Evolutionary conservation across 2,888 invertebrate species (phyloP).

Genomic region (Zygogramma bicolorata): DNA sequence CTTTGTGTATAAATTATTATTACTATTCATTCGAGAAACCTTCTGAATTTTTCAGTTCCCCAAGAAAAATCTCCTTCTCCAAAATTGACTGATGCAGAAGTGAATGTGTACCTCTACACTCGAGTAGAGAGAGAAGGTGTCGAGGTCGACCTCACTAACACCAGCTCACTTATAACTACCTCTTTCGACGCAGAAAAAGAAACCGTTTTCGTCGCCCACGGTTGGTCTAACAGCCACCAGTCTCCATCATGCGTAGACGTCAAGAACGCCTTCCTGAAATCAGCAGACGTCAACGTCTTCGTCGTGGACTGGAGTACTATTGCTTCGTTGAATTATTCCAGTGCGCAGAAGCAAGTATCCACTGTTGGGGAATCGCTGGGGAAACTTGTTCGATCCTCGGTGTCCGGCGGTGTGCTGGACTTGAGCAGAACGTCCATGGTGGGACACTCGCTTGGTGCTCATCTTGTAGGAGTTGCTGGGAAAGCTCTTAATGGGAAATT

Average conservation of each 20-base stretch:
- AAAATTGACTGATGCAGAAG: background rate
- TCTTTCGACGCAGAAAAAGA: constrained; percentile 46
- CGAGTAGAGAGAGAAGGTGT: background rate
- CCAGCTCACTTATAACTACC: constrained; percentile 18
- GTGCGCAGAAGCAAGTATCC: constrained; percentile 21
- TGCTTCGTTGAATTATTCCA: constrained; percentile 32
- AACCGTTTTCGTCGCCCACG: constrained; percentile 59
- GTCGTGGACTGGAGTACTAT: constrained; percentile 58
- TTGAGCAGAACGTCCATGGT: constrained; percentile 31
- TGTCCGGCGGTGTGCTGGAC: constrained; percentile 18
- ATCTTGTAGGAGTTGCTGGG: constrained; percentile 56
- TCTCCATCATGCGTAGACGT: constrained; percentile 52
- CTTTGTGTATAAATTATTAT: no score
- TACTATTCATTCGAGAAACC: no score
- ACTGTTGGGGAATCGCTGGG: constrained; percentile 51
- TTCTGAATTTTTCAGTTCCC: background rate
- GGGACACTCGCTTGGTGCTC: constrained; percentile 56
- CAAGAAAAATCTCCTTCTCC: background rate
- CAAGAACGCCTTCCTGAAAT: constrained; percentile 47
- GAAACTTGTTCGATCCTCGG: constrained; percentile 33
- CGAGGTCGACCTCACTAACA: background rate
- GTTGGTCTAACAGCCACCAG: constrained; percentile 55
- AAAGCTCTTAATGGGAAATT: constrained; percentile 31
- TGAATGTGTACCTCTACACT: background rate
- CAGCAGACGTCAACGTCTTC: constrained; percentile 58